Percentiles rank a stretch among this genome's conserved stretches.
These are phyloP conservation scores for Rhabdophis nuchalis DNA, from an alignment of 2,797 vertebrate species.

Conservation along the genomic window DNA sequence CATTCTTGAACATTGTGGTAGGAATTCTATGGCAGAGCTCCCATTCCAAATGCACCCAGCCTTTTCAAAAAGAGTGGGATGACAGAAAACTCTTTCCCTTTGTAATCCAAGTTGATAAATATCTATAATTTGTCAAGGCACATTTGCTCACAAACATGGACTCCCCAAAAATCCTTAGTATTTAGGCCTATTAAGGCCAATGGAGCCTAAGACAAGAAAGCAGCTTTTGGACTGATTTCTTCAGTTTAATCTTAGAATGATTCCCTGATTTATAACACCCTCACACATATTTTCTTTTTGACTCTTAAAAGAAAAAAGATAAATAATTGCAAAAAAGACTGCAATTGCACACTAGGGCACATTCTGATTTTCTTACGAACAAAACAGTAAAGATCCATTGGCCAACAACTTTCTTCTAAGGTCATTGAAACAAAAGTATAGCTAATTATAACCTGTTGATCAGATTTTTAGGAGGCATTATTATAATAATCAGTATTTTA, in stretches of 20 bases:
- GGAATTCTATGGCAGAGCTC: neutral
- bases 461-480: neutral
- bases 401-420: neutral
- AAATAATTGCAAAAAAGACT: neutral
- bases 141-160: neutral
- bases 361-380: neutral
- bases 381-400: neutral
- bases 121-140: neutral
- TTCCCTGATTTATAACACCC: neutral
- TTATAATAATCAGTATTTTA: neutral
- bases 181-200: neutral
- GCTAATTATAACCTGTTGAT: neutral
- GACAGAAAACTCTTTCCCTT: no score
- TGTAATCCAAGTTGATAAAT: neutral
- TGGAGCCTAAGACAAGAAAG: neutral
- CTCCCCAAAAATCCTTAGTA: neutral
- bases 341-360: neutral
- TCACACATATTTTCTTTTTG: neutral
- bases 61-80: neutral
- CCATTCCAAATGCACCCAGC: no score
- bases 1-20: neutral
- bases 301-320: neutral
- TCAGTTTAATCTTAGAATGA: neutral
- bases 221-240: neutral
- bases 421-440: neutral